phyloP scores from a whole-genome alignment of 2,113 vertebrate genomes.

The Petrocephalus microphthalmus region DNA sequence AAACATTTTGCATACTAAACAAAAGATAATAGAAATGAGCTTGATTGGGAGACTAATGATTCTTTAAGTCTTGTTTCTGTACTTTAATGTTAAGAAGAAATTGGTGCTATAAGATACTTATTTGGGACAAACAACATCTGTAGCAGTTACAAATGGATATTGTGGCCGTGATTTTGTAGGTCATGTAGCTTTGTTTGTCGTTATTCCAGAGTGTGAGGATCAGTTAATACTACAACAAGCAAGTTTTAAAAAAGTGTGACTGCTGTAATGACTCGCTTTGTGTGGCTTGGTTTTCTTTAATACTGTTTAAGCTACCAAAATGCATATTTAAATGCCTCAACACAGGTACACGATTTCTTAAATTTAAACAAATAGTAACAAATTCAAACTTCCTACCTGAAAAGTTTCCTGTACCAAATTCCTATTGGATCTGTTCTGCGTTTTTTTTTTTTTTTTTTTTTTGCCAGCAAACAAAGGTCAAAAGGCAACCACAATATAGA shows the following conservation, averaged over 20 bases:
- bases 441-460: too few relatives aligned
- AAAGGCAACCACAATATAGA: neutral
- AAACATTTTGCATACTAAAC: constrained; percentile 49
- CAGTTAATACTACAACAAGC: constrained; percentile 41
- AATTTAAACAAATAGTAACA: constrained; percentile 14
- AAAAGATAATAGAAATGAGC: constrained; percentile 12
- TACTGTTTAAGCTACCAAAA: constrained; percentile 39
- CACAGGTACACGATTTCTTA: constrained; percentile 11
- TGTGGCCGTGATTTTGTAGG: constrained; percentile 58
- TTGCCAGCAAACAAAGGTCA: neutral
- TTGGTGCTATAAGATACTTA: constrained; percentile 56
- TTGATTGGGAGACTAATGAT: constrained; percentile 29
- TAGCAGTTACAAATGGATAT: constrained; percentile 70
- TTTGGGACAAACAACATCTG: constrained; percentile 48
- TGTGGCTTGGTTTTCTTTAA: constrained; percentile 59
- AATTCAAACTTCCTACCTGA: constrained; percentile 2
- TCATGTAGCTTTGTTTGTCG: constrained; percentile 63
- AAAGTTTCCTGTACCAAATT: constrained; percentile 1
- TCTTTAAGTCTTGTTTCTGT: constrained; percentile 28
- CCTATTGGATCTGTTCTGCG: neutral
- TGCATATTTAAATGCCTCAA: constrained; percentile 32
- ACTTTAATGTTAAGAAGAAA: constrained; percentile 45
- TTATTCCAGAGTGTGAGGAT: constrained; percentile 65
- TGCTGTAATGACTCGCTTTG: constrained; percentile 60
- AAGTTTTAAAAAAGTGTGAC: constrained; percentile 45